Evolutionary conservation across 2,888 invertebrate genomes (phyloP), one percentile per base, ranked within the genome.

Genomic region (Archips crataeganus): DNA sequence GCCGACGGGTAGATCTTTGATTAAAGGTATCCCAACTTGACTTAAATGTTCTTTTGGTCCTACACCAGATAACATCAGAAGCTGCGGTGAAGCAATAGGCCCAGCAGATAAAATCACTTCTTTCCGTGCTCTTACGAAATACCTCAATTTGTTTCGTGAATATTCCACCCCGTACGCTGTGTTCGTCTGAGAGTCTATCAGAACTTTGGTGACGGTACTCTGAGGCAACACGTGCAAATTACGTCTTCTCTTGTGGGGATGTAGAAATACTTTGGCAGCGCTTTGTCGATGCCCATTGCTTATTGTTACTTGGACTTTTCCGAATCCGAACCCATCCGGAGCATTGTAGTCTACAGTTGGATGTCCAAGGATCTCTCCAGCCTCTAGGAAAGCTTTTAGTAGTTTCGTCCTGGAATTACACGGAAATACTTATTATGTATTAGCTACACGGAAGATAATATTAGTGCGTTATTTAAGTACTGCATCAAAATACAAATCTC

Each of bases 51-150:
- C 84, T 74, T 82, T 89, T 0, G 95, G 95, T 2, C 96, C 96
- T 13, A 96, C 84, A 0, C 98, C 98, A 6, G 98, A 98, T 5
- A 99, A 88, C 97, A 99, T 98, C 10, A 99, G 94, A 2, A 99
- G 86, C 87, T 99, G 98, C 0, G 99, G 98, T 0, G 98, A 97
- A 81, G 97, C 98, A 77, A 99, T 97, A 1, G 98, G 96, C 0
- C 99, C 99, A 2, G 98, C 98, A 13, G 97, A 97, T 15, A 99
- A 82, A 70, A 99, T 97, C 0, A 99, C 96, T 91, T 98, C 98
- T 85, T 97, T 97, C 2, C 95, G 95, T 0, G 97, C 97, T 62
- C 86, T 89, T 0, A 96, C 96, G 10, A 89, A 91, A 75, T 90
- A 89, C 45, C 84, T 84, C 11, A 89, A 78, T 32, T 92, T 92